Evolutionary conservation across 1,140 invertebrate genomes (phyloP).

Genomic region (Drosophila oshimai): DNA sequence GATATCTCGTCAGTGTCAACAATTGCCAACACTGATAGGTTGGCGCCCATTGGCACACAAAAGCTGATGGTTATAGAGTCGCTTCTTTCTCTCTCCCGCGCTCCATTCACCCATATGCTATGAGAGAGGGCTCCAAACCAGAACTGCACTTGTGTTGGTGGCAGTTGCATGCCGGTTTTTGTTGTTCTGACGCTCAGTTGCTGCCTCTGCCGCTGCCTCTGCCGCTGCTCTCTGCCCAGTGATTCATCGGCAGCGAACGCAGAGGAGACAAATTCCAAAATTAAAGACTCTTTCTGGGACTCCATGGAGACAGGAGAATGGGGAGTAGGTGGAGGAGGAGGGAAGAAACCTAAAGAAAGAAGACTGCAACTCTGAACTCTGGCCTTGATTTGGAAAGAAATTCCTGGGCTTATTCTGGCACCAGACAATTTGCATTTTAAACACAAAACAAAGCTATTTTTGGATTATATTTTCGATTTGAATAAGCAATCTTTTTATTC

Average conservation of each 20-base stretch:
- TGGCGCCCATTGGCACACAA: not conserved
- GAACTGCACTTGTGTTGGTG: conserved; percentile 12
- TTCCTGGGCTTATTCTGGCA: conserved; percentile 6
- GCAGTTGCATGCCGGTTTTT: conserved; percentile 47
- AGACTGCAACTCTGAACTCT: conserved; percentile 4
- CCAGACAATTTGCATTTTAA: not conserved
- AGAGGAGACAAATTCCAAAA: conserved; percentile 36
- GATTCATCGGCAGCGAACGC: conserved; percentile 24
- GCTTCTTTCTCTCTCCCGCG: not conserved
- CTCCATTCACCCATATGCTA: not conserved
- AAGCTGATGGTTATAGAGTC: not conserved
- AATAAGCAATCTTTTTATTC: not conserved
- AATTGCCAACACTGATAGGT: not conserved
- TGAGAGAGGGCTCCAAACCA: conserved; percentile 11
- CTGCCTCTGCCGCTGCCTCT: not conserved
- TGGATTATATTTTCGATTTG: not conserved
- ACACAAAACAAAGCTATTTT: not conserved
- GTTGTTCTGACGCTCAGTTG: conserved; percentile 13
- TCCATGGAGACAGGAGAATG: not conserved
- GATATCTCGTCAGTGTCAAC: not conserved
- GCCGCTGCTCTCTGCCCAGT: not conserved
- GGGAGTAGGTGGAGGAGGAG: not conserved
- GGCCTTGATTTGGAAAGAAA: conserved; percentile 20
- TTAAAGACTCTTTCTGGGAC: conserved; percentile 18
- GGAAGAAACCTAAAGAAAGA: not conserved